A percentile compares a stretch with the other conserved stretches of the same genome.
Conservation (phyloP, 1,140 invertebrate genomes). For the Nymphalis io region DNA sequence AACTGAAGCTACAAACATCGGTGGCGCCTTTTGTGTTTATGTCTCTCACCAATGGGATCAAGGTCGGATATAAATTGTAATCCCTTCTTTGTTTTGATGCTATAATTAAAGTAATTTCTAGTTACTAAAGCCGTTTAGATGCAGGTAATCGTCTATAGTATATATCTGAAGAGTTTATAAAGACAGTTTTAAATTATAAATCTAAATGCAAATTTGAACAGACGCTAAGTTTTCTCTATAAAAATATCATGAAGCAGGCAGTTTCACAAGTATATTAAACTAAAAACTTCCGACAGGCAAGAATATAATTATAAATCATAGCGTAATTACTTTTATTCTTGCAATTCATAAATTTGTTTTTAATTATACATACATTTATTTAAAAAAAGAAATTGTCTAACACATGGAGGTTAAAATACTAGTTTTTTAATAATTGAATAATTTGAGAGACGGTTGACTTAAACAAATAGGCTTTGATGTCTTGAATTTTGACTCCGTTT, state of each 20-base stretch:
- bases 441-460: not conserved
- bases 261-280: not conserved
- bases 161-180: too few species aligned
- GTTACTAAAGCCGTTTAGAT: not conserved
- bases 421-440: not conserved
- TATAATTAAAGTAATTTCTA: not conserved
- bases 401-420: not conserved
- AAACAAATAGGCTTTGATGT: conserved; percentile 11
- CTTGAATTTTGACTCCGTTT: conserved; percentile 23
- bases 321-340: not conserved
- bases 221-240: not conserved
- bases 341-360: not conserved
- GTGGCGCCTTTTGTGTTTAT: conserved; percentile 51
- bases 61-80: conserved; percentile 29
- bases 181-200: too few species aligned
- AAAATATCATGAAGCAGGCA: not conserved
- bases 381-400: not conserved
- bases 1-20: conserved; percentile 47
- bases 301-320: not conserved
- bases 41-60: conserved; percentile 34
- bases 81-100: conserved; percentile 7
- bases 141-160: too few species aligned
- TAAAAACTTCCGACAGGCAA: not conserved
- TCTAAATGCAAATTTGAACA: not conserved
- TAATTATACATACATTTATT: too few species aligned